Percentiles rank a stretch among this genome's conserved stretches.
Conservation (phyloP, 2,797 vertebrate species). For the Cyclopterus lumpus region DNA sequence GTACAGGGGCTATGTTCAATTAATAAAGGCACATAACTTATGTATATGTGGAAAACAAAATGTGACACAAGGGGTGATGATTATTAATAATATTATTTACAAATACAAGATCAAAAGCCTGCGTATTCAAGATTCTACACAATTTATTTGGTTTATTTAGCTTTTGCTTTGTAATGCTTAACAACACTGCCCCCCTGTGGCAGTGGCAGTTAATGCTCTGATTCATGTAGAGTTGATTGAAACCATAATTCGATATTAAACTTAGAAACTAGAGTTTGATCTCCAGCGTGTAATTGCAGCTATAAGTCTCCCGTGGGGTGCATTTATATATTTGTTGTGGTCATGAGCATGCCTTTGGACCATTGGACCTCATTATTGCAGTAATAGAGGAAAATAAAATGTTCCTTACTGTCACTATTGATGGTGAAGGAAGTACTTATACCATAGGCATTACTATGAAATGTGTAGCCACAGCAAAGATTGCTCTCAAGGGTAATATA, state of each 20-base stretch:
- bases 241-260: constrained; percentile 38
- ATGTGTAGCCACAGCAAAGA: constrained; percentile 22
- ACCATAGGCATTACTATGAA: constrained; percentile 13
- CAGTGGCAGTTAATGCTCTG: constrained; percentile 27
- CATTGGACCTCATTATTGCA: constrained; percentile 39
- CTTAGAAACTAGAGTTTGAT: constrained; percentile 29
- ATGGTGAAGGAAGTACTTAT: constrained; percentile 39
- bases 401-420: constrained; percentile 40
- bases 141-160: constrained; percentile 3
- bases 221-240: constrained; percentile 32
- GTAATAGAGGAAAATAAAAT: constrained; percentile 52
- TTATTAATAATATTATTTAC: background rate
- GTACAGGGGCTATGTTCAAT: background rate
- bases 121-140: background rate
- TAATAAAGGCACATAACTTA: background rate
- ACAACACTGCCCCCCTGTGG: constrained; percentile 64
- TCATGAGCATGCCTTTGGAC: constrained; percentile 31
- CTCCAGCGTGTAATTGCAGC: constrained; percentile 25
- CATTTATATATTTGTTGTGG: constrained; percentile 31
- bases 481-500: constrained; percentile 51
- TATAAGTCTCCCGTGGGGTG: background rate
- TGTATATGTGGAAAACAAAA: background rate
- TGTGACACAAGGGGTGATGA: background rate
- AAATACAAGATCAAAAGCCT: background rate
- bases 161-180: constrained; percentile 8